A percentile compares a stretch with the other conserved stretches of the same genome.
phyloP scores from a whole-genome alignment of 1,140 invertebrate species.

The Pseudachorutes palmiensis region DNA sequence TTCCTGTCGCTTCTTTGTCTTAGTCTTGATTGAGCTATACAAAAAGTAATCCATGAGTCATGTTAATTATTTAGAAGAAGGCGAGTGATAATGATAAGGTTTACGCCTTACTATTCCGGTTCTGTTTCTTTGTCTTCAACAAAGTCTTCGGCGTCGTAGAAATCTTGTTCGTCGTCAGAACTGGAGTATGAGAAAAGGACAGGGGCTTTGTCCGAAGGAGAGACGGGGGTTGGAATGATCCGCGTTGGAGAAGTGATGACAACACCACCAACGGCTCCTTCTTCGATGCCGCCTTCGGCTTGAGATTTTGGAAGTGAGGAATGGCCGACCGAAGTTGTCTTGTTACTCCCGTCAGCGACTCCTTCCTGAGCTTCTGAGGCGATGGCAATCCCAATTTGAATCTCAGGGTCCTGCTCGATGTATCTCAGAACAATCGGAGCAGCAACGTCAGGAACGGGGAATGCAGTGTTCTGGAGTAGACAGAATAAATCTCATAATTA shows the following conservation, averaged over 20 bases:
- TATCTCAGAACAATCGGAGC: constrained; percentile 31
- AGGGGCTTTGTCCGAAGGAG: constrained; percentile 32
- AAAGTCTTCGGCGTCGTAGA: constrained; percentile 78
- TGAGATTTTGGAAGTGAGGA: too few relatives aligned
- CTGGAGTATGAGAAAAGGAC: constrained; percentile 79
- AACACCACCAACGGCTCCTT: constrained; percentile 3
- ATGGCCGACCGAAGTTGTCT: too few relatives aligned
- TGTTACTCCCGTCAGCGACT: not conserved
- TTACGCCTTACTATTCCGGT: not conserved
- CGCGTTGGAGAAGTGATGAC: not conserved
- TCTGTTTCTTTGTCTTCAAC: constrained; percentile 2
- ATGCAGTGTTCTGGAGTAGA: constrained; percentile 67
- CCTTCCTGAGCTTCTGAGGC: constrained; percentile 30
- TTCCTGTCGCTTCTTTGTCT: not conserved
- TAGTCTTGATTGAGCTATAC: not conserved
- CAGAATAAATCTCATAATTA: not conserved
- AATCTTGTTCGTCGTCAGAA: constrained; percentile 89
- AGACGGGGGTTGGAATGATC: constrained; percentile 57
- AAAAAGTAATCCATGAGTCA: not conserved
- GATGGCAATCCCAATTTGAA: constrained; percentile 33
- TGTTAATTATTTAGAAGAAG: not conserved
- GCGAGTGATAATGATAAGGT: not conserved
- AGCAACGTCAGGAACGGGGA: constrained; percentile 68
- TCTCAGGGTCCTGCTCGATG: constrained; percentile 29
- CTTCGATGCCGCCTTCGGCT: too few relatives aligned